A percentile compares a stretch with the other conserved stretches of the same genome.
phyloP scores from a whole-genome alignment of 2,888 invertebrate species.

The Sussaba pulchella region DNA sequence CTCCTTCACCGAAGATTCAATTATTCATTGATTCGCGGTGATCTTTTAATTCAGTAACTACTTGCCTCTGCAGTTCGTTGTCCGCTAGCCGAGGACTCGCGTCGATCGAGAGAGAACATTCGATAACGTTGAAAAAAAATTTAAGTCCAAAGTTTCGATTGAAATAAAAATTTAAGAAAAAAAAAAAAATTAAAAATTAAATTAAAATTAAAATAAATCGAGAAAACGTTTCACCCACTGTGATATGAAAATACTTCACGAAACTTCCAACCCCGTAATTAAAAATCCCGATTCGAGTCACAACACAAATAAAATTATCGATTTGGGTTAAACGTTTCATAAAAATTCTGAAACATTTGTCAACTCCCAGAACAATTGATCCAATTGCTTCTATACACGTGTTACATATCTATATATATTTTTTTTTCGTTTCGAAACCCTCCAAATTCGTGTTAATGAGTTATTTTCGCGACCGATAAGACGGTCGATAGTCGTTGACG shows the following conservation, averaged over 20 bases:
- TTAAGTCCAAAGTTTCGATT: conserved; percentile 25
- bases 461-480: neutral
- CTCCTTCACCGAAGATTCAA: conserved; percentile 14
- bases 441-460: conserved; percentile 5
- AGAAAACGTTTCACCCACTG: neutral
- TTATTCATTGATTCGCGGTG: neutral
- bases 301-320: conserved; percentile 61
- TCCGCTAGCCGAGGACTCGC: conserved; percentile 49
- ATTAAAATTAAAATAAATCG: neutral
- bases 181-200: conserved; percentile 4
- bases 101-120: conserved; percentile 50
- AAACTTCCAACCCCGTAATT: conserved; percentile 12
- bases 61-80: conserved; percentile 62
- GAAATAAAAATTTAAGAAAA: neutral
- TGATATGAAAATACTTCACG: conserved; percentile 14
- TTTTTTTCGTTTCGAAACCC: conserved; percentile 35
- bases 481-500: neutral
- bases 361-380: conserved; percentile 60
- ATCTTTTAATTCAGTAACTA: conserved; percentile 41
- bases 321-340: conserved; percentile 58
- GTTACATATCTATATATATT: conserved; percentile 29
- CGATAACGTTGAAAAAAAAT: conserved; percentile 24
- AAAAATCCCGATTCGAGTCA: conserved; percentile 53
- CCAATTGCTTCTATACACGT: conserved; percentile 49
- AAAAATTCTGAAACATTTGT: conserved; percentile 66